Evolutionary conservation across 2,113 vertebrate genomes (phyloP), one percentile per base, ranked within the genome.

Genomic region (Ceuthmochares aereus): DNA sequence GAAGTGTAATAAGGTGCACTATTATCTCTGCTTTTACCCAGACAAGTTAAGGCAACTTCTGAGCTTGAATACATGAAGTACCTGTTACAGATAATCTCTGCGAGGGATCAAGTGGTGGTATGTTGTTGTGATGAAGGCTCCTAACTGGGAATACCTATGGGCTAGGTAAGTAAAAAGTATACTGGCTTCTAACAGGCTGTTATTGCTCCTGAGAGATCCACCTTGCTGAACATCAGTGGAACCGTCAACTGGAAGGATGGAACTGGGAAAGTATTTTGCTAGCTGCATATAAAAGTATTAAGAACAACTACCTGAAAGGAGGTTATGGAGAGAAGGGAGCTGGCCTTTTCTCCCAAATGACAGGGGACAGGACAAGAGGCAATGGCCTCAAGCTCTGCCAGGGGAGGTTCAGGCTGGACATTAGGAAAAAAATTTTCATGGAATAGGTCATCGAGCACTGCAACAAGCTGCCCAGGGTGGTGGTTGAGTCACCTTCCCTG

Each of bases 241-340:
- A 66, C 83, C 76, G 60, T 40, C 21, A 9, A 3, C 69, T 68
- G 6, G 1, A 20, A 75, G 78, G 47, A 54, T 16, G 13, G 45
- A 43, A n/a, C 83, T 92, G 91, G 82, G 83, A 58, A 95, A 87
- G 70, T 37, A 67, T 82, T 95, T 85, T 85, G 11, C 32, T 59
- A 85, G 66, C 60, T 26, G 12, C 4, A 1, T 85, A 37, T 42
- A 20, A 58, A 94, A 84, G 64, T 87, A 59, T 34, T 10, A 45
- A 73, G n/a, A n/a, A n/a, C n/a, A n/a, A n/a, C n/a, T n/a, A n/a
- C n/a, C n/a, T n/a, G n/a, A n/a, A n/a, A n/a, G n/a, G n/a, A n/a
- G n/a, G n/a, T n/a, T n/a, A n/a, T n/a, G n/a, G n/a, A n/a, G n/a
- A n/a, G n/a, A n/a, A n/a, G n/a, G n/a, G n/a, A n/a, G n/a, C n/a